Evolutionary conservation across 2,113 vertebrate species (phyloP), one percentile per base, ranked within the genome.

Genomic region (Scatophagus argus): DNA sequence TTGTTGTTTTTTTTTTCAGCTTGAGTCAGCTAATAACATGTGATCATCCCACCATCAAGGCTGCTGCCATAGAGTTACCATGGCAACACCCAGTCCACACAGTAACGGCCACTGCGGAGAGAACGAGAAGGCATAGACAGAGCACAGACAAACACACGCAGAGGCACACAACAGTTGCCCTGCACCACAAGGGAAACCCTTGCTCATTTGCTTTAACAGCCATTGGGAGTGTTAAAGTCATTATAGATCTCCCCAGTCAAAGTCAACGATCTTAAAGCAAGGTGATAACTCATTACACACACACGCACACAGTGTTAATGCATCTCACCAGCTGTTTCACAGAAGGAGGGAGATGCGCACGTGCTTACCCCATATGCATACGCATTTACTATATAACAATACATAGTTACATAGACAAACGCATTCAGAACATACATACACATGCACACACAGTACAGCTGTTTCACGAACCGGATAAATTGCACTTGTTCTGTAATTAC

Each of bases 11-110:
- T 59, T 92, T 88, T 69, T 47, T 79, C 74, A 56, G 88, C 94
- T 93, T 92, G 88, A 95, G 93, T 86, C 91, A 90, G 90, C 93
- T 93, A 93, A 95, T 96, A 94, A 95, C 84, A 90, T 94, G 93
- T 89, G 94, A 96, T 95, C 95, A 92, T 92, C 89, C 92, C 79
- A 66, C 81, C 93, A 89, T 90, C 90, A 90, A 88, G 90, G 93
- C 94, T 88, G 93, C 91, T 88, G 91, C 93, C 85, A 64, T 71
- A 71, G 58, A 79, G 90, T 93, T 92, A 52, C 91, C 90, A 93
- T 93, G 85, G 91, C 68, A 92, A 93, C 92, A 78, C 55, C 79
- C 55, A 87, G 79, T 87, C 89, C 64, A 66, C 61, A 25, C 80
- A 74, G 78, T 75, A 88, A 78, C 56, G 73, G 82, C 84, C 83